Evolutionary conservation across 2,888 invertebrate species (phyloP).

Genomic region (Mongoloraphidia duomilia): DNA sequence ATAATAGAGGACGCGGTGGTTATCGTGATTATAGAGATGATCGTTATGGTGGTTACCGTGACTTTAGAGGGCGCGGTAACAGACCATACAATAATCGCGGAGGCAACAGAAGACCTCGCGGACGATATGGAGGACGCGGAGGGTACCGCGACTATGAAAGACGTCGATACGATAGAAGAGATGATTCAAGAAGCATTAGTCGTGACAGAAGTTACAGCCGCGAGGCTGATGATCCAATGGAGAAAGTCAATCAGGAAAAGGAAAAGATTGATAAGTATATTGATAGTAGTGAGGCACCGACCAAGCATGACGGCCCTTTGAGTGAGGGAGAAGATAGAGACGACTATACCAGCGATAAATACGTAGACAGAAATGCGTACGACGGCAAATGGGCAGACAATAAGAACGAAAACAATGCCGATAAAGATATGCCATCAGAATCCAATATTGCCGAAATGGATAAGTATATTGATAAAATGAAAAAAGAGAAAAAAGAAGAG

Average conservation of each 20-base stretch:
- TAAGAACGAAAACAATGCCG: slow-evolving; percentile 11
- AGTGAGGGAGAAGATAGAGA: slow-evolving; percentile 44
- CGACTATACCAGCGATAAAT: slow-evolving; percentile 32
- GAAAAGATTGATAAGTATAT: slow-evolving; percentile 43
- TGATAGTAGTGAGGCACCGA: slow-evolving; percentile 27
- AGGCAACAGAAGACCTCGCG: slow-evolving; percentile 22
- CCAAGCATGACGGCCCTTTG: slow-evolving; percentile 38
- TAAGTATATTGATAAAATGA: slow-evolving; percentile 38
- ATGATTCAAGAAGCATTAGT: slow-evolving; percentile 42
- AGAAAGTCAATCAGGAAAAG: slow-evolving; percentile 36
- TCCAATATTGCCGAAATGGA: slow-evolving; percentile 38
- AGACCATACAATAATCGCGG: slow-evolving; percentile 25
- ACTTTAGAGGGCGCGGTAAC: slow-evolving; percentile 24
- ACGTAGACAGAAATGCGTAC: slow-evolving; percentile 46
- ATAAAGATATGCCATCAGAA: slow-evolving; percentile 23
- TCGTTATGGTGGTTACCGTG: slow-evolving; percentile 21
- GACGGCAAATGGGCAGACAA: slow-evolving; percentile 53
- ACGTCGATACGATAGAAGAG: slow-evolving; percentile 40
- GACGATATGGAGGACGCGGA: slow-evolving; percentile 26
- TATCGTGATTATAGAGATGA: slow-evolving; percentile 26
- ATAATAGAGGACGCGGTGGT: slow-evolving; percentile 22
- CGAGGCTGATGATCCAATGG: slow-evolving; percentile 30
- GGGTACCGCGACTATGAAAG: slow-evolving; percentile 54
- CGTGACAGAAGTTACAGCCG: slow-evolving; percentile 29
- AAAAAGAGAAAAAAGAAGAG: slow-evolving; percentile 41